Evolutionary conservation across 2,797 vertebrate species (phyloP), one percentile per base, ranked within the genome.

Genomic region (Arctocebus calabarensis): DNA sequence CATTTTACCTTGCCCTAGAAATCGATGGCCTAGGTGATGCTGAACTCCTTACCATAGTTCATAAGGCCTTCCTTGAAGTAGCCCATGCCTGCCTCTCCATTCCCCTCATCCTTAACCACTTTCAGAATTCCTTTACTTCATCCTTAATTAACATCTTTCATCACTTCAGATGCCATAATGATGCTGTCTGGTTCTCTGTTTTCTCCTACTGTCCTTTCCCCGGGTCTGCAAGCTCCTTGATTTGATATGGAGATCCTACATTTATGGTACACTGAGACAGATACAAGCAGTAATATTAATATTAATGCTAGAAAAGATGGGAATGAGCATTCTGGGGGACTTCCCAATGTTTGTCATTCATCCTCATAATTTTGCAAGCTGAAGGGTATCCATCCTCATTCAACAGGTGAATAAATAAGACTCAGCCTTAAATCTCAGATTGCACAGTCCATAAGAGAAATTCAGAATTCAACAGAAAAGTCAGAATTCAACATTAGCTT

Each of bases 361-460:
- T 61, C 23, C 14, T 92, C 45, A 23, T 20, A 48, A 37, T 48
- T 68, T 55, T 29, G 61, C n/a, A 82, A 62, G 34, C 19, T 29
- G 37, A 84, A 86, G 17, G 11, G 7, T 11, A 1, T n/a, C 32
- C 16, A 12, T 68, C 79, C 57, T 43, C 32, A 43, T 57, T 84
- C 32, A 84, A 1, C 13, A 1, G 1, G 34, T 9, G 34, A 16
- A 14, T 27, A 34, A 40, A 5, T n/a, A 10, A 48, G 20, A 29
- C 27, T 64, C 0, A 0, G 6, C 25, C 34, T 37, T 22, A 48
- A 12, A 14, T 19, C 52, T 22, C 8, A 2, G 16, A 22, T 5
- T 34, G 3, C 10, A 14, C 13, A 14, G 34, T 25, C 11, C 8
- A 16, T 32, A 57, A 27, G 43, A 61, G 23, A 84, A 25, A n/a